Base-by-base conservation (phyloP, 1,140 invertebrate species). In the Magallana angulata region DNA sequence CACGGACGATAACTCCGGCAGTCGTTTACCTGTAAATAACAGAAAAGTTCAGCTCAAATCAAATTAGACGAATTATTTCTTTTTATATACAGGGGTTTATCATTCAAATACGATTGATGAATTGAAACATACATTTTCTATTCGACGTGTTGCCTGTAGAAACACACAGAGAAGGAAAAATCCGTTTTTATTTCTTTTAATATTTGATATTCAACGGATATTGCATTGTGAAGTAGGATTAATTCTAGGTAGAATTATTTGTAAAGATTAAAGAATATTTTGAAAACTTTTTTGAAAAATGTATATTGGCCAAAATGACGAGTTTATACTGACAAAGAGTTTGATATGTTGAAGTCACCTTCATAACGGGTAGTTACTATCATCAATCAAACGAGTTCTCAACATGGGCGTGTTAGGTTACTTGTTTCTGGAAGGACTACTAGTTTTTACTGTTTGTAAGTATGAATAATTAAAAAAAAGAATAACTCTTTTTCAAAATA, bases 11-110 rank as follows among this genome's bases (percentile, higher is more conserved):
- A 12, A 30, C 24, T 30, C 36, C 9, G 2, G 11, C 68, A 76
- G 68, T 76, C 24, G 24, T 76, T 76, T 76, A 76, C 68, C 68
- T 76, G 11, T 30, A 76, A 36, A 76, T 30, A 12, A 76, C 36
- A 76, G 24, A 76, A 76, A 71, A 30, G 36, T 7, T 4, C 24
- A 76, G 30, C 7, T 76, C 14, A 30, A 76, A 76, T 76, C 24
- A 76, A 76, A 76, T 76, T 36, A 76, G 36, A 16, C 24, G 18
- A 76, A 76, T 81, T 81, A 48, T 48, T 88, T 24, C 24, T 24
- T 24, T 88, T 9, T 7, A 84, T 36, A 16, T 56, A 8, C 36
- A 30, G 18, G 12, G 18, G 64, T 71, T 24, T 76, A 30, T 76
- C 9, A 76, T 76, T 30, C 24, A 76, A 30, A 11, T 30, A 12